phyloP scores from a whole-genome alignment of 2,113 vertebrate species.

The Cheilinus undulatus region DNA sequence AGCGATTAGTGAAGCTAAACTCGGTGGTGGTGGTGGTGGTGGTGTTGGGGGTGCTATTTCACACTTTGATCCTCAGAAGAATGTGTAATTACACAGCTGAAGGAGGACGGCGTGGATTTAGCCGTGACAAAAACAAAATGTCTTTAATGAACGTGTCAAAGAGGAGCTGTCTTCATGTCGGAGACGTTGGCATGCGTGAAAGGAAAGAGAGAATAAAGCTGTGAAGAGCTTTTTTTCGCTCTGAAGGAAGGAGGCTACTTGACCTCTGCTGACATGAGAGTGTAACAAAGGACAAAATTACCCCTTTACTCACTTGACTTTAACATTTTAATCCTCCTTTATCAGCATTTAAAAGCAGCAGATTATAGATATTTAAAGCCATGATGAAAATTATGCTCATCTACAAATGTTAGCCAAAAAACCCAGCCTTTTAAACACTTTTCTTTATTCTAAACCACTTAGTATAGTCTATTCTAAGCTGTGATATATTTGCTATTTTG shows the following conservation, averaged over 20 bases:
- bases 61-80: slow-evolving; percentile 76
- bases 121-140: slow-evolving; percentile 40
- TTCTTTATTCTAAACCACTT: too few species aligned
- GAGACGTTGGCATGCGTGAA: background rate
- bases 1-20: slow-evolving; percentile 71
- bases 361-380: too few species aligned
- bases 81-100: slow-evolving; percentile 75
- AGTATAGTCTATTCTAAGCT: too few species aligned
- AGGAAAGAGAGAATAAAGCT: background rate
- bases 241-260: background rate
- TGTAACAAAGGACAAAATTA: background rate
- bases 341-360: too few species aligned
- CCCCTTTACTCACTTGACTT: background rate
- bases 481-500: too few species aligned
- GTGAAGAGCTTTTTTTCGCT: background rate
- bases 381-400: too few species aligned
- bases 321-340: too few species aligned
- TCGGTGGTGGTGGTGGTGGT: slow-evolving; percentile 2
- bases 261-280: slow-evolving; percentile 6
- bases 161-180: slow-evolving; percentile 21
- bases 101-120: slow-evolving; percentile 56
- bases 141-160: slow-evolving; percentile 50
- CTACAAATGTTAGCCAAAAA: too few species aligned
- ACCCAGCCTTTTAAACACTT: too few species aligned
- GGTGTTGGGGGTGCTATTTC: slow-evolving; percentile 45